Percentiles rank a stretch among this genome's conserved stretches.
phyloP scores from a whole-genome alignment of 1,140 invertebrate genomes.

The Drosophila ambigua region DNA sequence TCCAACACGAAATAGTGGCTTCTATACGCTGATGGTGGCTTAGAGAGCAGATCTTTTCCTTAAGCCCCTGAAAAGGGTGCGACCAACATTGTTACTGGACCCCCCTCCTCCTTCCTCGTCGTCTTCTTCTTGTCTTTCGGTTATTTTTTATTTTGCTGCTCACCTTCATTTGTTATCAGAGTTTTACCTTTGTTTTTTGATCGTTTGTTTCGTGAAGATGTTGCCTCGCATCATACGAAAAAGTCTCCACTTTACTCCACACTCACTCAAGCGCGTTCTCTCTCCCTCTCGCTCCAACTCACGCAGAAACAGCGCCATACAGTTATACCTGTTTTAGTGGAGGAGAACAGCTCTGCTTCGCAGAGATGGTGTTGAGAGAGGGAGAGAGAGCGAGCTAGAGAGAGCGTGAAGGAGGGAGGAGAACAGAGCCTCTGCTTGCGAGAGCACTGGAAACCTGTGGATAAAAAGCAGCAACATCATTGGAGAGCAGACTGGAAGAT shows the following conservation, averaged over 20 bases:
- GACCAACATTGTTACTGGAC: slow-evolving; percentile 58
- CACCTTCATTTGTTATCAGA: slow-evolving; percentile 77
- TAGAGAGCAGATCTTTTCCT: slow-evolving; percentile 52
- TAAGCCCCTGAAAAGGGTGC: slow-evolving; percentile 70
- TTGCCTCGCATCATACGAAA: slow-evolving; percentile 26
- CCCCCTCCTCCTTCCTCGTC: slow-evolving; percentile 24
- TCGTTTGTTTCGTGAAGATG: slow-evolving; percentile 63
- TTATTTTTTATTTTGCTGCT: slow-evolving; percentile 74
- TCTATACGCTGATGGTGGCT: slow-evolving; percentile 60
- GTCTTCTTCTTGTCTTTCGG: slow-evolving; percentile 47
- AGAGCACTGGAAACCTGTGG: slow-evolving; percentile 13
- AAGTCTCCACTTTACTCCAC: slow-evolving; percentile 37
- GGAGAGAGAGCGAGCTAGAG: slow-evolving; percentile 4
- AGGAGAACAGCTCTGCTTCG: slow-evolving; percentile 1
- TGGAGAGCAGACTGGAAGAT: slow-evolving; percentile 74
- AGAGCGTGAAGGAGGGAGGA: slow-evolving; percentile 10
- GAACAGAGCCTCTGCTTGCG: slow-evolving; percentile 5
- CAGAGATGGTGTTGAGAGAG: not conserved
- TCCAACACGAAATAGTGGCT: slow-evolving; percentile 34
- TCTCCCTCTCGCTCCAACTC: slow-evolving; percentile 42
- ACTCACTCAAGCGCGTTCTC: slow-evolving; percentile 25
- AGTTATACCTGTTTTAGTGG: slow-evolving; percentile 70
- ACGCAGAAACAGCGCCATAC: slow-evolving; percentile 23
- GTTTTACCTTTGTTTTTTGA: slow-evolving; percentile 55
- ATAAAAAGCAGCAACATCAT: slow-evolving; percentile 36